Conservation (phyloP, 2,797 vertebrate species). For the Sternotherus odoratus region DNA sequence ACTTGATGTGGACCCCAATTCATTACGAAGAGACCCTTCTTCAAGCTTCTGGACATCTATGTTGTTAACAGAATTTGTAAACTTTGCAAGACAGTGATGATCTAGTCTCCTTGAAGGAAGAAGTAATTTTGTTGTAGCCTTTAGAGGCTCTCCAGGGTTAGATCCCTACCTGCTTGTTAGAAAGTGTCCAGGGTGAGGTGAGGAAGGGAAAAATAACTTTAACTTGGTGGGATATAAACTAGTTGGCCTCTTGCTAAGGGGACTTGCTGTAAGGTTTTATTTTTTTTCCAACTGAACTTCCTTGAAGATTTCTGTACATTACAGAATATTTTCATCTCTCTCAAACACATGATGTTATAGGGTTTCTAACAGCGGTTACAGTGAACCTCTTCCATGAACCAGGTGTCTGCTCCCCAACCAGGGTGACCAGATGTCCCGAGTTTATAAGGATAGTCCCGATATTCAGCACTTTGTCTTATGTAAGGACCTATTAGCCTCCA, state of each 20-base stretch:
- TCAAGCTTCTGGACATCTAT: not conserved
- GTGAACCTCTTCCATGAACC: not conserved
- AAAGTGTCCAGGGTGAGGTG: not conserved
- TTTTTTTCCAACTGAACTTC: not conserved
- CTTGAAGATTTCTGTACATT: too few relatives aligned
- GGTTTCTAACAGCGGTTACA: not conserved
- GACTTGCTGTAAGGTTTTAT: not conserved
- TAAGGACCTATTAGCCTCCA: not conserved
- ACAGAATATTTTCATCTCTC: not conserved
- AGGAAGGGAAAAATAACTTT: not conserved
- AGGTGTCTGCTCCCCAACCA: not conserved
- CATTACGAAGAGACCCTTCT: not conserved
- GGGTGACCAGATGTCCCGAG: not conserved
- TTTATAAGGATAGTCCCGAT: not conserved
- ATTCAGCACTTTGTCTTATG: not conserved
- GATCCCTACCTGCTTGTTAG: not conserved
- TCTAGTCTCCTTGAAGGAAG: not conserved
- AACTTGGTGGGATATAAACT: not conserved
- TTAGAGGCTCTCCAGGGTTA: not conserved
- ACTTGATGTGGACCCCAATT: not conserved
- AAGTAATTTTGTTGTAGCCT: not conserved
- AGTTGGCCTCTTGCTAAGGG: not conserved
- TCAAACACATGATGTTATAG: not conserved
- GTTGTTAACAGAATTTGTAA: not conserved
- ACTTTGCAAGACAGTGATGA: not conserved